A percentile compares a stretch with the other conserved stretches of the same genome.
phyloP scores from a whole-genome alignment of 2,113 vertebrate genomes.

The Syngnathus scovelli region DNA sequence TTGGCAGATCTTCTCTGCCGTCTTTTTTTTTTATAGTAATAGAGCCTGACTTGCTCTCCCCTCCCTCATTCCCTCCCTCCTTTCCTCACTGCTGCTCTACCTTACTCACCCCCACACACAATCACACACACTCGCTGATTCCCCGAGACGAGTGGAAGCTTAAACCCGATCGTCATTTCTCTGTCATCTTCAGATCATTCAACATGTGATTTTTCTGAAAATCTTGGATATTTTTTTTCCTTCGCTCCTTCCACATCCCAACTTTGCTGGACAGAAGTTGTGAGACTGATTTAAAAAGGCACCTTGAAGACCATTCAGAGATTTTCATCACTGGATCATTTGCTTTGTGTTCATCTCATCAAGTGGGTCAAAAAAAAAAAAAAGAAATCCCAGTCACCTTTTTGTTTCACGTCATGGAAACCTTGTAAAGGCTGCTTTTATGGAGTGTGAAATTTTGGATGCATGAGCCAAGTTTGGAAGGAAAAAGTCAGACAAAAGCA shows the following conservation, averaged over 20 bases:
- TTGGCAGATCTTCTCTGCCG: conserved; percentile 31
- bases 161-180: conserved; percentile 31
- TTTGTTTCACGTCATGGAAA: conserved; percentile 21
- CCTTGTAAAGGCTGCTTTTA: conserved; percentile 29
- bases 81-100: conserved; percentile 22
- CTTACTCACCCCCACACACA: neutral
- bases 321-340: conserved; percentile 9
- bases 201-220: conserved; percentile 11
- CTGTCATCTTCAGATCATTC: conserved; percentile 18
- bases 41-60: conserved; percentile 24
- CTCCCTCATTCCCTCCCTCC: conserved; percentile 1
- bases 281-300: neutral
- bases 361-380: conserved; percentile 8
- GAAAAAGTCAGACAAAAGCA: conserved; percentile 33
- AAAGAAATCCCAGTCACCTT: neutral
- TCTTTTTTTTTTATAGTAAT: conserved; percentile 27
- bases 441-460: conserved; percentile 43
- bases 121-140: conserved; percentile 10
- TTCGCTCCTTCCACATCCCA: conserved; percentile 8
- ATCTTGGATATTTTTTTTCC: neutral
- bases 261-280: conserved; percentile 44
- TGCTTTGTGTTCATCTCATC: conserved; percentile 7
- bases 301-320: conserved; percentile 7
- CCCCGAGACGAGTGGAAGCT: conserved; percentile 54
- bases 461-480: conserved; percentile 49